A percentile compares a stretch with the other conserved stretches of the same genome.
These are phyloP conservation scores for Drosophila antonietae DNA, from an alignment of 2,888 invertebrate genomes.

Conservation along the genomic window DNA sequence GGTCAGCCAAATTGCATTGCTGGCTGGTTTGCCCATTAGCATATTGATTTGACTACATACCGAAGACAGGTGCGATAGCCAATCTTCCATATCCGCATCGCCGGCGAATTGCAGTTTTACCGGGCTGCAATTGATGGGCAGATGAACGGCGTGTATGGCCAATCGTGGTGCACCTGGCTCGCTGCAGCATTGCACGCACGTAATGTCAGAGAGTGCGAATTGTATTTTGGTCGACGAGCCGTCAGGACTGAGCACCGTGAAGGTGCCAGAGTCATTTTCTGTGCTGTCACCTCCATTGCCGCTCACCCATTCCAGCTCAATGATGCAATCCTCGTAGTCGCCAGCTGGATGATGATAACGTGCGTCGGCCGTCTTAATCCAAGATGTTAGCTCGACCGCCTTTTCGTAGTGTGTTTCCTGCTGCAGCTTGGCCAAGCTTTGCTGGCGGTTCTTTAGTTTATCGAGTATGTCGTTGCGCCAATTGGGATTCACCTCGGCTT, in stretches of 20 bases:
- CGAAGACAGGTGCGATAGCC: slow-evolving; percentile 92
- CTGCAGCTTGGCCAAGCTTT: slow-evolving; percentile 82
- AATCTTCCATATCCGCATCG: slow-evolving; percentile 95
- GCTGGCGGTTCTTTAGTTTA: slow-evolving; percentile 87
- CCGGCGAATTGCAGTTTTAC: slow-evolving; percentile 92
- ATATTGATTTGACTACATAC: slow-evolving; percentile 91
- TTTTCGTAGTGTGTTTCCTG: slow-evolving; percentile 89
- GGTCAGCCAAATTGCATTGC: slow-evolving; percentile 91
- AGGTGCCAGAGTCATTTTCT: slow-evolving; percentile 88
- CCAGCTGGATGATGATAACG: slow-evolving; percentile 87
- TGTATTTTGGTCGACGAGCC: slow-evolving; percentile 90
- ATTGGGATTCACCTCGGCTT: slow-evolving; percentile 88
- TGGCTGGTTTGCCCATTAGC: slow-evolving; percentile 89
- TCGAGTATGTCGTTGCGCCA: slow-evolving; percentile 92
- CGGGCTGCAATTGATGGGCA: slow-evolving; percentile 85
- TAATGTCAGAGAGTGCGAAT: slow-evolving; percentile 91
- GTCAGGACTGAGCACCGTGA: slow-evolving; percentile 91
- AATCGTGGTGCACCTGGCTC: slow-evolving; percentile 92
- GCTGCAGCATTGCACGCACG: slow-evolving; percentile 90
- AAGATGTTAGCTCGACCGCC: slow-evolving; percentile 93
- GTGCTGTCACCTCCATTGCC: slow-evolving; percentile 86
- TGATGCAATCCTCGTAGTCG: slow-evolving; percentile 90
- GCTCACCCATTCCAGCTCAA: slow-evolving; percentile 93
- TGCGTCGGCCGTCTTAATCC: slow-evolving; percentile 93
- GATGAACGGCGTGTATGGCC: slow-evolving; percentile 89